Evolutionary conservation across 1,140 invertebrate species (phyloP), one percentile per base, ranked within the genome.

Genomic region (Belonocnema kinseyi): DNA sequence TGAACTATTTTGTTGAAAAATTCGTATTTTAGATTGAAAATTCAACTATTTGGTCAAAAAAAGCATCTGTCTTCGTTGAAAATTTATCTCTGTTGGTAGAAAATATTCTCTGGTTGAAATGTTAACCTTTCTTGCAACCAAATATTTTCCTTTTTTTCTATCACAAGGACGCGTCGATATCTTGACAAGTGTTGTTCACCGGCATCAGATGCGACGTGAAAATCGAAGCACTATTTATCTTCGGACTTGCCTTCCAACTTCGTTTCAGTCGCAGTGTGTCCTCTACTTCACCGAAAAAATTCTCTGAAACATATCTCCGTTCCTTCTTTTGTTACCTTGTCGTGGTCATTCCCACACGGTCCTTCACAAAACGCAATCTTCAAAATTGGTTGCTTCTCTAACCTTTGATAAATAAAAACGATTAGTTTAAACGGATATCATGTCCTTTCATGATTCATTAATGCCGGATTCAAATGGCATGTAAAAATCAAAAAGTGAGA

Each of bases 151-250:
- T 58, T 52, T 58, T 72, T 78, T 61, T 14, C 26, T 16, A 13
- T 66, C 58, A 21, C 58, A 40, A 40, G 58, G 58, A 61, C 16
- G 14, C 21, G 26, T 19, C 26, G 33, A 66, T 66, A 66, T 66
- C 58, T 14, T 66, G 58, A 40, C 58, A 12, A 13, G 13, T n/a
- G 53, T 16, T 17, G 53, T 54, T 40, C 52, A 53, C 16, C 50
- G 50, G 21, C 54, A 10, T 53, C 14, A 46, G 76, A 80, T 77
- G 76, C 77, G 81, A 85, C 81, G 79, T 72, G 78, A 74, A 73
- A 84, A 84, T 84, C 80, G 82, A 85, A 84, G 77, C 77, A 79
- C 75, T 81, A 86, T 86, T 85, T 82, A 85, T 85, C 81, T 81
- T 78, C 16, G n/a, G 52, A 72, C 74, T 72, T 72, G 52, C 80